phyloP scores from a whole-genome alignment of 2,113 vertebrate species.

The Sula dactylatra region DNA sequence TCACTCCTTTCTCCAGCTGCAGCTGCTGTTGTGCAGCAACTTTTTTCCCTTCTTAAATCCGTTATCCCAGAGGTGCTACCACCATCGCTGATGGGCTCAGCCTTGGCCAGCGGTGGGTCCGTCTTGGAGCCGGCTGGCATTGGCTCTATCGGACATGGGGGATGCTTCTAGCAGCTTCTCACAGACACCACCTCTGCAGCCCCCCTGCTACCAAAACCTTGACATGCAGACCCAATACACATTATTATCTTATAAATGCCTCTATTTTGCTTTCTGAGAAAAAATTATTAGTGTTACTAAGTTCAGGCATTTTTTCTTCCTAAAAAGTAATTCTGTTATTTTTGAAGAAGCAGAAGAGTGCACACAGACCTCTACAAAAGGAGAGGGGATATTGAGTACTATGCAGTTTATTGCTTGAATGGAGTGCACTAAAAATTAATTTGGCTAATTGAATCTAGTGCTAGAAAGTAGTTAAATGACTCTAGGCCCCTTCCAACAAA shows the following conservation, averaged over 20 bases:
- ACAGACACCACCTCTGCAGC: not conserved
- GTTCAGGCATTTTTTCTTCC: not conserved
- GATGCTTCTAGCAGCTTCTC: not conserved
- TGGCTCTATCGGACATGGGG: not conserved
- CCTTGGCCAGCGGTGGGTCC: rapidly evolving
- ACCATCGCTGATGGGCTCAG: not conserved
- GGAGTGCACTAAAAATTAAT: not conserved
- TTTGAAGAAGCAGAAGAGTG: not conserved
- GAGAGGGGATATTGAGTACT: not conserved
- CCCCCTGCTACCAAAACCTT: not conserved
- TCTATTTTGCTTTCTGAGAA: not conserved
- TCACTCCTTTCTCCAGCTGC: not conserved
- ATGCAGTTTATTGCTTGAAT: not conserved
- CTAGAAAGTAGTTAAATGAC: not conserved
- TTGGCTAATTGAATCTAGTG: not conserved
- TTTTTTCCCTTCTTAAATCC: not conserved
- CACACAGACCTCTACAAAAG: not conserved
- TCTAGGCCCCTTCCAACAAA: not conserved
- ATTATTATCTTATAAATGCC: not conserved
- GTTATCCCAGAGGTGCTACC: not conserved
- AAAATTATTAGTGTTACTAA: not conserved
- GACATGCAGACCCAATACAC: not conserved
- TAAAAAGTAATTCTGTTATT: not conserved
- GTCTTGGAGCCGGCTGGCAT: not conserved
- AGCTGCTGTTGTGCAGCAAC: not conserved